A percentile compares a stretch with the other conserved stretches of the same genome.
Evolutionary conservation across 2,888 invertebrate species (phyloP).

Genomic region (Xylophagus ater): DNA sequence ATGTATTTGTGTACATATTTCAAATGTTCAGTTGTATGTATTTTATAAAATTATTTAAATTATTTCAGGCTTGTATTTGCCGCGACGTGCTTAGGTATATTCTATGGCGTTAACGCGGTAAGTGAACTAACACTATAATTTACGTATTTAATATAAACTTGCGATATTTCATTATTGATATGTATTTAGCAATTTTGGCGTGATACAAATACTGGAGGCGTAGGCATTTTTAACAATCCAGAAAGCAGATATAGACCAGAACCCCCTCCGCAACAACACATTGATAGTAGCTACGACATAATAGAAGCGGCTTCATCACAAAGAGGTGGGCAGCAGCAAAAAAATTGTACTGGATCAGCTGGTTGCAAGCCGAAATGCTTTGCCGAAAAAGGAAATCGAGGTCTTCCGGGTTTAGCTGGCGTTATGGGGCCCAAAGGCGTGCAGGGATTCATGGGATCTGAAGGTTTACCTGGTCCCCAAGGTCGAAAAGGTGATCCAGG

Average conservation of each 20-base stretch:
- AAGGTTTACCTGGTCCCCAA: constrained; percentile 78
- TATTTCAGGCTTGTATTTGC: constrained; percentile 34
- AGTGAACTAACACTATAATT: no score
- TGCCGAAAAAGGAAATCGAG: constrained; percentile 76
- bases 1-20: no score
- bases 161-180: no score
- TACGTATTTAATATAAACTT: no score
- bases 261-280: constrained; percentile 21
- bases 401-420: constrained; percentile 62
- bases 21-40: no score
- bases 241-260: constrained; percentile 19
- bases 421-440: constrained; percentile 61
- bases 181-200: constrained; percentile 41
- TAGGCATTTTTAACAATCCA: constrained; percentile 27
- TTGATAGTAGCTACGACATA: constrained; percentile 33
- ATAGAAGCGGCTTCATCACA: constrained; percentile 30
- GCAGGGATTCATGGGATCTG: constrained; percentile 69
- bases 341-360: constrained; percentile 54
- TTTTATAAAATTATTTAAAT: constrained; percentile 6
- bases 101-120: constrained; percentile 32
- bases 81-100: constrained; percentile 31
- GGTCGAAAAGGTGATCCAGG: constrained; percentile 84
- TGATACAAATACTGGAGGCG: constrained; percentile 25
- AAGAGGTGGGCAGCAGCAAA: constrained; percentile 35
- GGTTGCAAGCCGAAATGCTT: constrained; percentile 77